Percentiles rank a stretch among this genome's conserved stretches.
Conservation (phyloP, 2,888 invertebrate genomes). For the Eupithecia pulchellata region DNA sequence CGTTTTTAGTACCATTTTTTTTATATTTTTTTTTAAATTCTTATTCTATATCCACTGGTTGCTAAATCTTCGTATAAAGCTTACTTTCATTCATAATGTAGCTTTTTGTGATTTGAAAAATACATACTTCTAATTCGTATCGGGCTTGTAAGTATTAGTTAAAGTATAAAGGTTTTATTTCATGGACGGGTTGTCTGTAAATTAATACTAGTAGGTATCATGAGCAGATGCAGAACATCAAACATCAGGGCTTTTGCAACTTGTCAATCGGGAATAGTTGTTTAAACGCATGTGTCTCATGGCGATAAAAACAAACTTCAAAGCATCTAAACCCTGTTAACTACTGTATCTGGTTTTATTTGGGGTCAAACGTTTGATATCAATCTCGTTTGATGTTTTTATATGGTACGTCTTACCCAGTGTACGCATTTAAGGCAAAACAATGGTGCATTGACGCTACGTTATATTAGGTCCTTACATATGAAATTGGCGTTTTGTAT, state of each 20-base stretch:
- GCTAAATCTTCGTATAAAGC: not conserved
- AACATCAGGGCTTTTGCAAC: conserved; percentile 54
- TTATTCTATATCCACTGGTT: not conserved
- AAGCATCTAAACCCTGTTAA: conserved; percentile 63
- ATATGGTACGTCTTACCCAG: conserved; percentile 49
- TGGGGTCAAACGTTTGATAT: conserved; percentile 73
- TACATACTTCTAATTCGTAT: not conserved
- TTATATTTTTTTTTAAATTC: not conserved
- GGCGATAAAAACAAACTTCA: conserved; percentile 70
- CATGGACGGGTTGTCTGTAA: conserved; percentile 23
- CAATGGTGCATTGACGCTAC: not conserved
- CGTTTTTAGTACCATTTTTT: not conserved
- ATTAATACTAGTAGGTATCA: conserved; percentile 35
- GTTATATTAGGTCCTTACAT: not conserved
- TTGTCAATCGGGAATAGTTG: conserved; percentile 62
- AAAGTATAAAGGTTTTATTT: not conserved
- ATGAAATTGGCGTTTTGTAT: too few species aligned
- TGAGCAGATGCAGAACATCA: conserved; percentile 44
- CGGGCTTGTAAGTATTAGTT: not conserved
- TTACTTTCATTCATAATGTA: not conserved
- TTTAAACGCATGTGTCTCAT: conserved; percentile 48
- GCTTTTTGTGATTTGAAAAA: not conserved
- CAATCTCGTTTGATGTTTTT: conserved; percentile 74
- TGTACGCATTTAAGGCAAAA: not conserved
- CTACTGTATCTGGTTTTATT: conserved; percentile 70